Evolutionary conservation across 2,888 invertebrate genomes (phyloP), one percentile per base, ranked within the genome.

Genomic region (Eristalinus sepulchralis): DNA sequence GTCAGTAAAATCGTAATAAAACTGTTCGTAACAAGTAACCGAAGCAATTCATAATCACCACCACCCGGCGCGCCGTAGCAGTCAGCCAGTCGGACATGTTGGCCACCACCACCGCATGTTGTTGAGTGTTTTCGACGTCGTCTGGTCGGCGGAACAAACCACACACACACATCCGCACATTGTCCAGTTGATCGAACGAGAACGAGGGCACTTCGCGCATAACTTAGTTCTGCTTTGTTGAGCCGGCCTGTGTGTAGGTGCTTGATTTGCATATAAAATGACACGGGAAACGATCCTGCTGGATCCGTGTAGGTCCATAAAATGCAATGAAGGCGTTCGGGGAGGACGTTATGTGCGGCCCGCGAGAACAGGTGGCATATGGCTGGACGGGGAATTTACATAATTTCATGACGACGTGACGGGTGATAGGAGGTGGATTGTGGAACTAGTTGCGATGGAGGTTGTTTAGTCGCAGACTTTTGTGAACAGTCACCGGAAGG

Each of bases 211-310:
- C 59, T 82, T 17, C 60, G 4, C 31, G 82, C 77, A 85, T 85
- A 85, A 85, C 68, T 85, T 85, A 85, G 85, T 82, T 85, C 68
- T 82, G 73, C 64, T 27, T 62, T 73, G n/a, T 24, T 60, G 66
- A 67, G 20, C 55, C 55, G 24, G 5, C 27, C 20, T 20, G 20
- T 36, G 20, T 36, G 64, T 36, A 66, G 53, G 20, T 62, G 68
- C 59, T 62, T 80, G 80, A 80, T 80, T 80, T 80, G 80, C 80
- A 80, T 80, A 66, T 13, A 13, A 73, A 80, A 72, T 72, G 64
- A 67, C 27, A 57, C n/a, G 17, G 55, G 39, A 63, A 59, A 31
- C 60, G 24, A 72, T 71, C 57, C 39, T 1, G 64, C 53, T 62
- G n/a, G n/a, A n/a, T n/a, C 60, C 27, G 27, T 34, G 59, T 53